These are phyloP conservation scores for Chirona hameri DNA, from an alignment of 2,888 invertebrate species.

Conservation along the genomic window DNA sequence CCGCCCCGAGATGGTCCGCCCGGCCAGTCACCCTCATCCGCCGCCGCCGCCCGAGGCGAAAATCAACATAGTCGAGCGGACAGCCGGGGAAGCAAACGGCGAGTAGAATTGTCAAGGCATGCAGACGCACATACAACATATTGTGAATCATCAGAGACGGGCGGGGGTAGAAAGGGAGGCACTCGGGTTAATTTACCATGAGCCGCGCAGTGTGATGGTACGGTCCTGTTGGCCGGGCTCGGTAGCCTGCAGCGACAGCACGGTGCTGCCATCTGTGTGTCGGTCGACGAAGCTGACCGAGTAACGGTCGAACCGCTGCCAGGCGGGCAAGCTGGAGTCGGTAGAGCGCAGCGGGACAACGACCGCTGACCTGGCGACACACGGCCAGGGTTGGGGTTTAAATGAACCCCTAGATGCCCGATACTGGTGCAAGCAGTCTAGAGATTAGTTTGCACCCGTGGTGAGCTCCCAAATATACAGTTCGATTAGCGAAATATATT, in stretches of 20 bases:
- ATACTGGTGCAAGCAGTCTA: too few species aligned
- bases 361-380: not conserved
- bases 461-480: too few species aligned
- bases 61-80: not conserved
- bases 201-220: not conserved
- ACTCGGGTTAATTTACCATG: not conserved
- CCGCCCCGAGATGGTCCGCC: not conserved
- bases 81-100: not conserved
- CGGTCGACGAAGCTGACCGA: not conserved
- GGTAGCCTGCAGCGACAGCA: not conserved
- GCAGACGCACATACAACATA: too few species aligned
- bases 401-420: too few species aligned
- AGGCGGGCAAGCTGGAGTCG: not conserved
- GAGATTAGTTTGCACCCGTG: too few species aligned
- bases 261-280: not conserved
- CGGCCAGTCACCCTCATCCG: not conserved
- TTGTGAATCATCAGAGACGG: too few species aligned
- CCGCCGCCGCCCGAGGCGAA: not conserved
- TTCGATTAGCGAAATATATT: too few species aligned
- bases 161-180: not conserved
- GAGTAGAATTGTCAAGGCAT: not conserved
- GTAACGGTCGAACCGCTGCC: conserved; percentile 8
- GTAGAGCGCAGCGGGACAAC: not conserved
- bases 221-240: not conserved
- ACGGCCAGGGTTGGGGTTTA: too few species aligned